Base-by-base conservation (phyloP, 30 jellyfish, hydroid and myxozoan genomes). In the Hydractinia echinata region DNA sequence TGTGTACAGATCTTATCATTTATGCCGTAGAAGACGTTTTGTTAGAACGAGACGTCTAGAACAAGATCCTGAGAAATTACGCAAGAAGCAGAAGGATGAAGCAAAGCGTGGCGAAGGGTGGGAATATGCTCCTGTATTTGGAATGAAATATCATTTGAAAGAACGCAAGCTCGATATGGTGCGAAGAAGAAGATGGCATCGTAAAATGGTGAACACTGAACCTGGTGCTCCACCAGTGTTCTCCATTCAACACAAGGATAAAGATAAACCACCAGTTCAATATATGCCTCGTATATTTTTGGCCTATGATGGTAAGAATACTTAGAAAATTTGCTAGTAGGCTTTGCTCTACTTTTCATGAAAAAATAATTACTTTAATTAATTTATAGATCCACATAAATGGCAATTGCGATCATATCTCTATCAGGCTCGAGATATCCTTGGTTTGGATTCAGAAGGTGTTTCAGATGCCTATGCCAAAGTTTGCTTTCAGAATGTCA, bases 141-240 rank as follows among this genome's bases (percentile, higher is more conserved):
- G 95, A 1, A 87, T 93, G 96, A 93, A 93, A 82, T 93, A 82
- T 86, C 99, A 93, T 76, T 85, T 90, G 16, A 93, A 93, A 81
- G 99, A 93, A 78, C 89, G 99, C 61, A 93, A 87, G 68, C 81
- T 88, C 87, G 99, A 93, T 76, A 87, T 93, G 96, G 99, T 93
- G 8, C 89, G 99, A 8, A 85, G 99, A 10, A 87, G 99, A 15
- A 87, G 99, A 76, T 93, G 96, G 96, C 99, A 93, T 60, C 87
- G 99, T 20, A 93, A 84, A 74, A 80, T 93, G 95, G 92, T 93
- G 44, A 83, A 84, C 78, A 85, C 74, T 6, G 76, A 55, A 50
- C 96, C 99, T 5, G 99, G 99, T 14, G 95, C 99, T 60, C 96
- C 99, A 14, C 94, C 99, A 13, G 86, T 85, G n/a, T 93, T 93